Evolutionary conservation across 2,113 vertebrate species (phyloP).

Genomic region (Myrmecobius fasciatus): DNA sequence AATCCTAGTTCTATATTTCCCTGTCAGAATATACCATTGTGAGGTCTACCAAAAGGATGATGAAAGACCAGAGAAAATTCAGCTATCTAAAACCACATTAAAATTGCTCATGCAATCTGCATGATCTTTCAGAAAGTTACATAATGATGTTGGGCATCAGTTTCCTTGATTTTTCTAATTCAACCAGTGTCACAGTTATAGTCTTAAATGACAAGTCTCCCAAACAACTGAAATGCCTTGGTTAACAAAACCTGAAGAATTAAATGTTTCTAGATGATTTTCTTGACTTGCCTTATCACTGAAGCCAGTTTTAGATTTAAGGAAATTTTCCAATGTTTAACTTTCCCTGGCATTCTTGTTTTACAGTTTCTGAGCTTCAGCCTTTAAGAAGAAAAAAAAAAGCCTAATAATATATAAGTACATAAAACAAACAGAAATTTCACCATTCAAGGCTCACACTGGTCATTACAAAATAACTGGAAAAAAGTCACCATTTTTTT

Average conservation of each 20-base stretch:
- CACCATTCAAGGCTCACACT: background rate
- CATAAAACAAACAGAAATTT: background rate
- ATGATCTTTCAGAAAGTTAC: background rate
- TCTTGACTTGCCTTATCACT: background rate
- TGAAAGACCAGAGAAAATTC: constrained; percentile 62
- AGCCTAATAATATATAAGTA: background rate
- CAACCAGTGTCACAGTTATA: constrained; percentile 33
- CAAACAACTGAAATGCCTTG: constrained; percentile 44
- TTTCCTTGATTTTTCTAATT: constrained; percentile 18
- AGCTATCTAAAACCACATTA: constrained; percentile 32
- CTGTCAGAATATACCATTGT: constrained; percentile 40
- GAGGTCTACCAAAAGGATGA: constrained; percentile 47
- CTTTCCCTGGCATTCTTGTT: background rate
- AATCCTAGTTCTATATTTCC: background rate
- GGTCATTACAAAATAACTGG: background rate
- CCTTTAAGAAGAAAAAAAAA: background rate
- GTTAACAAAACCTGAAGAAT: background rate
- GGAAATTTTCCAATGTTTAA: background rate
- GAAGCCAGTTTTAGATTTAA: background rate
- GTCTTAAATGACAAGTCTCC: constrained; percentile 37
- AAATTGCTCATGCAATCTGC: background rate
- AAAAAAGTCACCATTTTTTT: background rate
- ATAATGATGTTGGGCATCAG: background rate
- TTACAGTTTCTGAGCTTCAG: background rate
- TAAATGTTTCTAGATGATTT: constrained; percentile 32